Conservation (phyloP, 1,140 invertebrate species). For the Drosophila neocordata region DNA sequence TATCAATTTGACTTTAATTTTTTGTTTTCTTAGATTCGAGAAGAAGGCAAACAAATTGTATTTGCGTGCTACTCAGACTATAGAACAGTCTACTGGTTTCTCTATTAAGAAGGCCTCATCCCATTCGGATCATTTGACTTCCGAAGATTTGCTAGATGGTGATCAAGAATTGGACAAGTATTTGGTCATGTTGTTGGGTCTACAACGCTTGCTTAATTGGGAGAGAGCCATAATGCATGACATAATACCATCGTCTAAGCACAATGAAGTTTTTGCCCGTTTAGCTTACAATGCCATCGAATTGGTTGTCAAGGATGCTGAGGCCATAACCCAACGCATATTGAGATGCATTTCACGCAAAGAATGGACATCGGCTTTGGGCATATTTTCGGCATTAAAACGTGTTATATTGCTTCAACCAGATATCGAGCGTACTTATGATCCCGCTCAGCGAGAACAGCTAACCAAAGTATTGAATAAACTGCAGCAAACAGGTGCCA, state of each 20-base stretch:
- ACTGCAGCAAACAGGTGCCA: slow-evolving; percentile 90
- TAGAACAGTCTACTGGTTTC: slow-evolving; percentile 89
- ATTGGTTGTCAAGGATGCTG: slow-evolving; percentile 86
- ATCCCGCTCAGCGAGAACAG: slow-evolving; percentile 88
- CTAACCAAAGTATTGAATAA: slow-evolving; percentile 89
- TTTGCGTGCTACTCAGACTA: slow-evolving; percentile 91
- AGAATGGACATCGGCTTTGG: slow-evolving; percentile 92
- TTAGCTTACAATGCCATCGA: slow-evolving; percentile 94
- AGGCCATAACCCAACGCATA: slow-evolving; percentile 90
- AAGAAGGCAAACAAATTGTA: slow-evolving; percentile 94
- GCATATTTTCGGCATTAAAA: slow-evolving; percentile 93
- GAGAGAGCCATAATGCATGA: slow-evolving; percentile 92
- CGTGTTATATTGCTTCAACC: slow-evolving; percentile 91
- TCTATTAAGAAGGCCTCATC: slow-evolving; percentile 83
- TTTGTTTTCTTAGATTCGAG: slow-evolving; percentile 86
- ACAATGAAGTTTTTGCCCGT: slow-evolving; percentile 92
- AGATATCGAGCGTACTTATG: slow-evolving; percentile 92
- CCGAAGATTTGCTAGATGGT: slow-evolving; percentile 88
- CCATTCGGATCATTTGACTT: slow-evolving; percentile 78
- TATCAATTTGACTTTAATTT: background rate
- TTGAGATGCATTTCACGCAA: slow-evolving; percentile 91
- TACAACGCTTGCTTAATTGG: slow-evolving; percentile 94
- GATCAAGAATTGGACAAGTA: slow-evolving; percentile 95
- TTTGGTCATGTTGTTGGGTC: slow-evolving; percentile 91
- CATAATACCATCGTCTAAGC: slow-evolving; percentile 91